Evolutionary conservation across 2,113 vertebrate genomes (phyloP).

Genomic region (Ellobius talpinus): DNA sequence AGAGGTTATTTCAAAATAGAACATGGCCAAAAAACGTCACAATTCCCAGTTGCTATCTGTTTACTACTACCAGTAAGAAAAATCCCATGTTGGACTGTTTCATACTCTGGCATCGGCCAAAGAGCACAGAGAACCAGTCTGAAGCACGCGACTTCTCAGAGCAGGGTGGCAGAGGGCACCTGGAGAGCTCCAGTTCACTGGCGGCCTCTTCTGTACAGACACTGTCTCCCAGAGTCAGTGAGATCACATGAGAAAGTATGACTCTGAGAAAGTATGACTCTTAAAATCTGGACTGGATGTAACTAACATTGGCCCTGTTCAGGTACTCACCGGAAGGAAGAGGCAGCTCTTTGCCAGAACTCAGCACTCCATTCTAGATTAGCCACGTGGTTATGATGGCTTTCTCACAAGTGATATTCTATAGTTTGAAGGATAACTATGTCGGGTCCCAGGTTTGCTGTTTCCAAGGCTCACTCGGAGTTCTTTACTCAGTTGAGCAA

Average conservation of each 20-base stretch:
- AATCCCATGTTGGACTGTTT: conserved; percentile 54
- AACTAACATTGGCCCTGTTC: conserved; percentile 1
- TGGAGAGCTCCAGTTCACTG: conserved; percentile 32
- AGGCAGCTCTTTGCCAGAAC: conserved; percentile 24
- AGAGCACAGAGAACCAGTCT: conserved; percentile 32
- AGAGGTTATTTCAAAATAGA: conserved; percentile 53
- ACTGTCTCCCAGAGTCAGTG: conserved; percentile 49
- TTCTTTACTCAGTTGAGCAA: conserved; percentile 46
- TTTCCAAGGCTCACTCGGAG: conserved; percentile 67
- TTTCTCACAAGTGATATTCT: conserved; percentile 59
- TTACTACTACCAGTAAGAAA: conserved; percentile 50
- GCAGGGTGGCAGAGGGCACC: background rate
- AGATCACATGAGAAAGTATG: conserved; percentile 76
- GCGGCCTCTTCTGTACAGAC: conserved; percentile 60
- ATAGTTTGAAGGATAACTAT: conserved; percentile 73
- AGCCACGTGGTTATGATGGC: conserved; percentile 33
- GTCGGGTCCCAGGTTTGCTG: conserved; percentile 78
- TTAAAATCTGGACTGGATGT: too few species aligned
- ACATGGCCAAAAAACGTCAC: conserved; percentile 45
- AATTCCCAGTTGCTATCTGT: conserved; percentile 10
- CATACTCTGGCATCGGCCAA: conserved; percentile 61
- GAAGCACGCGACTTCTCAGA: conserved; percentile 36
- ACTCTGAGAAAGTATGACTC: conserved; percentile 65
- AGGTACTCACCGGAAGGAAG: conserved; percentile 20
- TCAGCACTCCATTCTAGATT: conserved; percentile 10